phyloP scores from a whole-genome alignment of 1,140 invertebrate species.

The Euura lappo region DNA sequence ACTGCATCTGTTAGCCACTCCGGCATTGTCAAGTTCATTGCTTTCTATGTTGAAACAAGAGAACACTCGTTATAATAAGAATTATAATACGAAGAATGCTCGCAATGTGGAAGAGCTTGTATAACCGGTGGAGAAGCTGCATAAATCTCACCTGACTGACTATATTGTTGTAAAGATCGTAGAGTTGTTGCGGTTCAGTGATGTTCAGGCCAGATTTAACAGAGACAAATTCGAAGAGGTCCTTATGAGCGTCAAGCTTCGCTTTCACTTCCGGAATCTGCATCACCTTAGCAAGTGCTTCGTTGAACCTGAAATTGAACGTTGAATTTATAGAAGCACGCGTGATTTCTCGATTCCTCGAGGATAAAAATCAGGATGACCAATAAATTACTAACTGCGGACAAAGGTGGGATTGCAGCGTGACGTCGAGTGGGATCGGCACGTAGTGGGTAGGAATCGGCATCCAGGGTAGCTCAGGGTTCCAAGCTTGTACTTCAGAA shows the following conservation, averaged over 20 bases:
- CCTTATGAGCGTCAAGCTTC: constrained; percentile 52
- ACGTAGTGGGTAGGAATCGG: constrained; percentile 61
- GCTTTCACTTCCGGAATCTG: constrained; percentile 52
- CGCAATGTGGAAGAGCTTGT: neutral
- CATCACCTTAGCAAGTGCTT: constrained; percentile 35
- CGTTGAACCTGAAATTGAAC: neutral
- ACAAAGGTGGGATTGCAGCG: neutral
- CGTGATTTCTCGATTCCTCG: too few species aligned
- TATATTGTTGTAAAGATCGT: constrained; percentile 57
- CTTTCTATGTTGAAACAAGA: constrained; percentile 43
- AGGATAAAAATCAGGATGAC: too few species aligned
- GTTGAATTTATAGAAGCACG: too few species aligned
- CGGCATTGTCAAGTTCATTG: constrained; percentile 63
- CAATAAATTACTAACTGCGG: neutral
- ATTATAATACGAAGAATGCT: too few species aligned
- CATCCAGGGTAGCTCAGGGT: constrained; percentile 59
- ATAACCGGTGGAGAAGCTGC: neutral
- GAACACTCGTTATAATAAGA: neutral
- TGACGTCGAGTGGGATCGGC: constrained; percentile 46
- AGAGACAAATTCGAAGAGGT: constrained; percentile 56
- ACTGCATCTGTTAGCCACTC: constrained; percentile 65
- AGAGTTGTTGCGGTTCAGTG: constrained; percentile 51
- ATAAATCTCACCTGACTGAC: constrained; percentile 53
- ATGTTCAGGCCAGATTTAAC: constrained; percentile 57
- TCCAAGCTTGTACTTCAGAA: constrained; percentile 54